phyloP scores from a whole-genome alignment of 2,888 invertebrate species.

The Melanophora roralis region DNA sequence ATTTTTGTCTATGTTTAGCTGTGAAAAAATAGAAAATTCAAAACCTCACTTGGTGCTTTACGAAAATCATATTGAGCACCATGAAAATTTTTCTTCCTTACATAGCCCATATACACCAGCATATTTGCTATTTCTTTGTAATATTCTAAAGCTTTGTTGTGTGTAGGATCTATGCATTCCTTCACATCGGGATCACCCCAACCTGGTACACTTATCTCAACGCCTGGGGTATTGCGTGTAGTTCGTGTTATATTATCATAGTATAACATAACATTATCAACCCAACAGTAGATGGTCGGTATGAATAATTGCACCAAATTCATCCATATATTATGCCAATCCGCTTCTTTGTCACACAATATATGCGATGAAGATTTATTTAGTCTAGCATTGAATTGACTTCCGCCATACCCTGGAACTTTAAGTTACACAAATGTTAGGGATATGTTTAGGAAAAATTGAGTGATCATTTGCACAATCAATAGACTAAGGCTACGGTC shows the following conservation, averaged over 20 bases:
- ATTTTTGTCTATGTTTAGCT: constrained; percentile 10
- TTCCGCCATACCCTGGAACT: constrained; percentile 99
- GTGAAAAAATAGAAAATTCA: background rate
- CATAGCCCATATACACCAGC: constrained; percentile 85
- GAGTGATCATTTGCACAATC: too few species aligned
- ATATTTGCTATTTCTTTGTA: constrained; percentile 90
- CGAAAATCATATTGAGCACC: constrained; percentile 99
- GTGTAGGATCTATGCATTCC: constrained; percentile 96
- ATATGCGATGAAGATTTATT: constrained; percentile 89
- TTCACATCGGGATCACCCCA: constrained; percentile 94
- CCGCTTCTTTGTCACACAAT: constrained; percentile 88
- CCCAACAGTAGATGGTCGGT: constrained; percentile 95
- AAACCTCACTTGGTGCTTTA: constrained; percentile 90
- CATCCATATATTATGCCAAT: constrained; percentile 95
- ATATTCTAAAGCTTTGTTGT: constrained; percentile 88
- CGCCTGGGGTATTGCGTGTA: constrained; percentile 83
- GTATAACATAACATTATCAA: constrained; percentile 89
- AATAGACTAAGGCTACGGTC: too few species aligned
- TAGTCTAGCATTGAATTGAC: constrained; percentile 93
- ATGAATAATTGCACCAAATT: constrained; percentile 94
- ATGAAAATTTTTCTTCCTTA: constrained; percentile 86
- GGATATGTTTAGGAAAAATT: too few species aligned
- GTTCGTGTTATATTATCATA: constrained; percentile 91
- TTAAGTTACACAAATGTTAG: constrained; percentile 41
- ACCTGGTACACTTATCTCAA: constrained; percentile 83